Evolutionary conservation across 1,140 invertebrate genomes (phyloP).

Genomic region (Eulimnadia texana): DNA sequence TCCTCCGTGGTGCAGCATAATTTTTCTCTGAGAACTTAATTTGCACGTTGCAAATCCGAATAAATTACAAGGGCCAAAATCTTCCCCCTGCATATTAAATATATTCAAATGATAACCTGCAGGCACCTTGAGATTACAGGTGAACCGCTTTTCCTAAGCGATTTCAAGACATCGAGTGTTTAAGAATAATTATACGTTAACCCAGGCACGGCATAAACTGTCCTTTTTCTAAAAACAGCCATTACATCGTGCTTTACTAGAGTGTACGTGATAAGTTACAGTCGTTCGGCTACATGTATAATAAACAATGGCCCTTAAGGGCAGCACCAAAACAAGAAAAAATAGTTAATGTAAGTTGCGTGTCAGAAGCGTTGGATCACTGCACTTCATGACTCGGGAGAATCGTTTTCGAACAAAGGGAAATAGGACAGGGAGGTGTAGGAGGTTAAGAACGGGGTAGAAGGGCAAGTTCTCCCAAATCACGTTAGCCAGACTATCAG

Average conservation of each 20-base stretch:
- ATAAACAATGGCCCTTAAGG: neutral
- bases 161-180: neutral
- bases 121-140: neutral
- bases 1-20: no score
- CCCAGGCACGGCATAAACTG: neutral
- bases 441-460: no score
- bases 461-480: neutral
- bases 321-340: no score
- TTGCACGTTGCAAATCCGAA: no score
- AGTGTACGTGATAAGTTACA: neutral
- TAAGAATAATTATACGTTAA: neutral
- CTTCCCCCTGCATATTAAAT: neutral
- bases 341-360: neutral
- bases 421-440: no score
- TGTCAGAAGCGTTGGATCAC: neutral
- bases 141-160: neutral
- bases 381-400: neutral
- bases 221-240: neutral
- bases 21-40: no score
- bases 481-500: neutral
- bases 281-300: neutral
- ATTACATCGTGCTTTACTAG: neutral
- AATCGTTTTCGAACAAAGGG: neutral
- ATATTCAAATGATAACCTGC: neutral
- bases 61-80: neutral